Percentiles rank a stretch among this genome's conserved stretches.
These are phyloP conservation scores for Linnaemya vulpina DNA, from an alignment of 2,888 invertebrate species.

Conservation along the genomic window DNA sequence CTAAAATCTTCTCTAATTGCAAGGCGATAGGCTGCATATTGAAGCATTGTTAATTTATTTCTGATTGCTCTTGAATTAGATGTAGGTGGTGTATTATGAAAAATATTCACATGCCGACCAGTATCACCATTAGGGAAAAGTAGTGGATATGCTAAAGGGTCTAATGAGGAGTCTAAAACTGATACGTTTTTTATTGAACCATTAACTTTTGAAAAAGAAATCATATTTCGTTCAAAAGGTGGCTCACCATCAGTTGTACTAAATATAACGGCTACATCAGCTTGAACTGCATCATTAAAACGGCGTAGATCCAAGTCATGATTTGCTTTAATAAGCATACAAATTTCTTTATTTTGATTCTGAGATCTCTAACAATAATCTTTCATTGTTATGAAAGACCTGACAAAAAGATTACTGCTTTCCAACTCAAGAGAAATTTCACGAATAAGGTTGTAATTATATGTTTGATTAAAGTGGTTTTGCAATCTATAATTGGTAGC, in stretches of 20 bases:
- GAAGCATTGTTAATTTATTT: no score
- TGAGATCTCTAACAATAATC: not conserved
- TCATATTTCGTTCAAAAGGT: no score
- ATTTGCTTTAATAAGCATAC: not conserved
- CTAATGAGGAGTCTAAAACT: not conserved
- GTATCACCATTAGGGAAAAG: not conserved
- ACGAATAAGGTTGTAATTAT: no score
- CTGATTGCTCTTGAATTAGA: no score
- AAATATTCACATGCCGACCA: not conserved
- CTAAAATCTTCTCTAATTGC: no score
- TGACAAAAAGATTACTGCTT: not conserved
- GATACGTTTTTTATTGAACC: not conserved
- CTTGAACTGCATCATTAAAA: not conserved
- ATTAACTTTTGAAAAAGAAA: no score
- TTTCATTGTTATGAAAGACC: not conserved
- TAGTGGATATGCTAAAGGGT: not conserved
- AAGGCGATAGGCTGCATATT: no score
- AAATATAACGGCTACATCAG: not conserved
- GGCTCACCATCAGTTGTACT: no score
- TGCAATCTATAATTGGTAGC: no score
- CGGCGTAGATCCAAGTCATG: not conserved
- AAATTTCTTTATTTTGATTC: no score
- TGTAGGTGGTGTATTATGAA: not conserved
- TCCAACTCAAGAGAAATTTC: no score
- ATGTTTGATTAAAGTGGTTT: no score